Evolutionary conservation across 2,888 invertebrate species (phyloP), one percentile per base, ranked within the genome.

Genomic region (Zootermopsis nevadensis): DNA sequence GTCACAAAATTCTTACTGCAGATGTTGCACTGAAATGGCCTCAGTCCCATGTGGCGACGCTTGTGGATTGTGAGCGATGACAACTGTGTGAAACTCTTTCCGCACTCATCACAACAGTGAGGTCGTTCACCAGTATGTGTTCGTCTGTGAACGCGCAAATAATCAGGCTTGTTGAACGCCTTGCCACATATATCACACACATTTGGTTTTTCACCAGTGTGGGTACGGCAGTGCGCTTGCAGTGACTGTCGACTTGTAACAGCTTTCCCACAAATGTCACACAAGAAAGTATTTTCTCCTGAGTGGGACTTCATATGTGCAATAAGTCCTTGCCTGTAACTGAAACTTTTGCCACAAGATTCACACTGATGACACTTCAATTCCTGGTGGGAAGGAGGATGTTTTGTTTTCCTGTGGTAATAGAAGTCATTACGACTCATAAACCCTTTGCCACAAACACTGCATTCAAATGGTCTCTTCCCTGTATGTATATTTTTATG

Each of bases 41-140:
- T 86, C 82, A 90, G 89, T 0, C 91, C 91, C 0, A 90, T 90
- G 85, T 91, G 91, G 8, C 89, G 89, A 12, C 91, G 88, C 84
- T 88, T 88, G 85, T 92, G 92, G 80, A 91, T 90, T 7, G 90
- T 91, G 19, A 92, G 87, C 0, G 91, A 90, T 3, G 91, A 90
- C 33, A 90, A 89, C 86, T 92, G 92, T 0, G 91, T 90, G 86
- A 92, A 92, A 1, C 90, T 88, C 86, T 91, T 91, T 4, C 88
- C 89, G 83, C 92, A 92, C 80, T 89, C 88, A 67, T 90, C 89
- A 85, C 91, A 91, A 82, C 89, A 89, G 87, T 90, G 91, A 0
- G 91, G 91, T 79, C 90, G 91, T 82, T 90, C 91, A 0, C 91
- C 91, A 0, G 90, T 90, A 84, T 91, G 91, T 10, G 89, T 89